Percentiles rank a stretch among this genome's conserved stretches.
Conservation (phyloP, 2,113 vertebrate species). For the Macquaria ambigua region DNA sequence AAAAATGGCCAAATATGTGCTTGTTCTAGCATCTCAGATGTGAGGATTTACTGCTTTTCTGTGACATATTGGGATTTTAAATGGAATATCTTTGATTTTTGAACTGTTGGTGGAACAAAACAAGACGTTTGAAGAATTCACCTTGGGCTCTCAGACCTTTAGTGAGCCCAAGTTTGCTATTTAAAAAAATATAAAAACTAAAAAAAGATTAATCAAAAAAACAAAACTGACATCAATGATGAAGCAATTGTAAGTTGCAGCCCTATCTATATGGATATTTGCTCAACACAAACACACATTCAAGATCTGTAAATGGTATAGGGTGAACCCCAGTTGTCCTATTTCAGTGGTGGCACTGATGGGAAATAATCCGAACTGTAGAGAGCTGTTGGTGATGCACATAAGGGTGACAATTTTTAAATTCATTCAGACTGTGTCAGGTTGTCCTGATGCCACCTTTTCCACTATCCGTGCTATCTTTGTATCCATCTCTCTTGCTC, state of each 20-base stretch:
- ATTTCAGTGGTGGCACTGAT: not conserved
- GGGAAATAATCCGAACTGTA: not conserved
- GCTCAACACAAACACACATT: not conserved
- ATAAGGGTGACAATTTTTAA: not conserved
- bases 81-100: not conserved
- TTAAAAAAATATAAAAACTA: not conserved
- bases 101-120: not conserved
- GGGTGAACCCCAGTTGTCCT: not conserved
- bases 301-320: not conserved
- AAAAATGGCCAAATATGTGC: not conserved
- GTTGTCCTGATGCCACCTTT: not conserved
- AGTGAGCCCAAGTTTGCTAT: not conserved
- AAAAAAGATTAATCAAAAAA: not conserved
- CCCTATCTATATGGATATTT: not conserved
- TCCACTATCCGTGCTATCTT: not conserved
- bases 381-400: not conserved
- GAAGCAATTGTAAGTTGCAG: not conserved
- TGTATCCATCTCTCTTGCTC: slow-evolving; percentile 8
- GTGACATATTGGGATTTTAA: not conserved
- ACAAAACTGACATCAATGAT: no score
- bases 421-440: not conserved
- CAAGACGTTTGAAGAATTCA: not conserved
- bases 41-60: not conserved
- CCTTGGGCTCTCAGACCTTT: not conserved
- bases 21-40: not conserved